These are phyloP conservation scores for Aramus guarauna DNA, from an alignment of 2,113 vertebrate genomes.

Conservation along the genomic window DNA sequence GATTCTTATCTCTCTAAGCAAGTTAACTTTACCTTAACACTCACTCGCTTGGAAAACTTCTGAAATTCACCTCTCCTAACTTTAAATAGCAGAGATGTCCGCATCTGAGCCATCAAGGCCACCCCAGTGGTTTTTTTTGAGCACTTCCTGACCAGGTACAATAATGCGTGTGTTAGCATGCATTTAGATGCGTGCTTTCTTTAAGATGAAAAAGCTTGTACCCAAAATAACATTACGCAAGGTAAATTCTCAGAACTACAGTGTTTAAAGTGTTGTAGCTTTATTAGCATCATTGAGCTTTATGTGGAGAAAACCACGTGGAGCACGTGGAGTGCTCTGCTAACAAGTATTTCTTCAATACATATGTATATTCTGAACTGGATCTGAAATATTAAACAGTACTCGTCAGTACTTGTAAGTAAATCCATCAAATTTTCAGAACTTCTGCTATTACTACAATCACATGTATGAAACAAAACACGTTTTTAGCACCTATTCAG, in stretches of 20 bases:
- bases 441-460: neutral
- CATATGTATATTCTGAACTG: neutral
- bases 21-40: neutral
- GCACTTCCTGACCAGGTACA: neutral
- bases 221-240: neutral
- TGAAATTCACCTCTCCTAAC: neutral
- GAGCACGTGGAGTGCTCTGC: neutral
- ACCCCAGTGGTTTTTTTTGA: neutral
- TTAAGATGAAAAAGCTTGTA: neutral
- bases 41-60: neutral
- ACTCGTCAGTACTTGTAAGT: neutral
- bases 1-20: neutral
- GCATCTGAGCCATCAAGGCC: neutral
- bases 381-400: neutral
- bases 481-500: neutral
- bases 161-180: neutral
- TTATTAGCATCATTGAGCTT: neutral
- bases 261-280: neutral
- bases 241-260: neutral
- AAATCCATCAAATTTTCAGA: neutral
- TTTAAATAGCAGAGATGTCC: neutral
- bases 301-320: neutral
- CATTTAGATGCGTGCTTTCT: neutral
- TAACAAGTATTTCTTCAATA: neutral
- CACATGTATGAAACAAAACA: neutral